Conservation (phyloP, 2,797 vertebrate species). For the Poeciliopsis gracilis region DNA sequence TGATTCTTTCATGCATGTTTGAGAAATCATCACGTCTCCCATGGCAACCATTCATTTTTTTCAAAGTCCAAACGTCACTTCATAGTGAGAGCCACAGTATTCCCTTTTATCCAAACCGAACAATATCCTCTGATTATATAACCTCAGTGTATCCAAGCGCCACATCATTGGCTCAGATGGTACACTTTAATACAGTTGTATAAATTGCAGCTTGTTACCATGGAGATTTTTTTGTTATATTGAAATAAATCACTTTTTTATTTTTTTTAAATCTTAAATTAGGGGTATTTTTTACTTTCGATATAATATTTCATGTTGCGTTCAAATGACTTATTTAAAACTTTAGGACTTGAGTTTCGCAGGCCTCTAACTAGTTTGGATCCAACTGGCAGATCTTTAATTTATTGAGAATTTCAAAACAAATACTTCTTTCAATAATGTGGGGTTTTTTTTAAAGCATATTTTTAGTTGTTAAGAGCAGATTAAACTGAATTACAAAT, state of each 20-base stretch:
- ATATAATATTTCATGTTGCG: no score
- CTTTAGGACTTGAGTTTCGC: not conserved
- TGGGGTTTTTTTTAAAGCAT: not conserved
- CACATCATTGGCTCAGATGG: not conserved
- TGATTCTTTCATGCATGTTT: not conserved
- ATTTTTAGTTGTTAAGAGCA: not conserved
- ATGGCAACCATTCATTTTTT: no score
- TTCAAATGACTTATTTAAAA: no score
- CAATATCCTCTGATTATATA: not conserved
- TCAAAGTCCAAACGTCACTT: not conserved
- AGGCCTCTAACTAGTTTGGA: no score
- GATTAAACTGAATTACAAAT: not conserved
- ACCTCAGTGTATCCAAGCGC: not conserved
- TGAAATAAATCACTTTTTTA: not conserved
- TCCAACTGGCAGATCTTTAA: not conserved
- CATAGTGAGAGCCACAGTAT: not conserved
- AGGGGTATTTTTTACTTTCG: not conserved
- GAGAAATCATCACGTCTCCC: no score
- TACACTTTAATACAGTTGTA: not conserved
- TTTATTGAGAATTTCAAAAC: not conserved
- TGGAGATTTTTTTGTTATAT: not conserved
- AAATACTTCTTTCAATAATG: not conserved
- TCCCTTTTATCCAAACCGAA: not conserved
- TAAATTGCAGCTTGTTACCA: not conserved
- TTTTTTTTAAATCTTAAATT: not conserved